Conservation (phyloP, 2,888 invertebrate species). For the Lathronympha strigana region DNA sequence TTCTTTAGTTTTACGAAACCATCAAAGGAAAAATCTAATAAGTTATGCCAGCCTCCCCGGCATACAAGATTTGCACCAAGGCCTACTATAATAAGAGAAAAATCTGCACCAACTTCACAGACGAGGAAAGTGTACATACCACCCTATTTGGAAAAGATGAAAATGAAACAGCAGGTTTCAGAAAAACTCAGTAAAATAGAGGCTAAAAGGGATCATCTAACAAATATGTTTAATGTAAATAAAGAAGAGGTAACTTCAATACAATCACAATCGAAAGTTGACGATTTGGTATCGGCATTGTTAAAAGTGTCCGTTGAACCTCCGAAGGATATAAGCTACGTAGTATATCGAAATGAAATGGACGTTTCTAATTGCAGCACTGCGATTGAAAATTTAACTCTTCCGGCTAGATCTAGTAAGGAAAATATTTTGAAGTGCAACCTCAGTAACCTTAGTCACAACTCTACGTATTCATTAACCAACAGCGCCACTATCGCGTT, state of each 20-base stretch:
- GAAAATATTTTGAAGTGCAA: slow-evolving; percentile 47
- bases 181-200: slow-evolving; percentile 47
- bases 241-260: slow-evolving; percentile 43
- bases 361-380: slow-evolving; percentile 52
- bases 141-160: slow-evolving; percentile 22
- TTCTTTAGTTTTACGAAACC: slow-evolving; percentile 51
- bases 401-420: slow-evolving; percentile 26
- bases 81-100: slow-evolving; percentile 17
- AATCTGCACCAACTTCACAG: not conserved
- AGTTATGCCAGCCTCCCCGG: not conserved
- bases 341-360: slow-evolving; percentile 61
- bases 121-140: slow-evolving; percentile 22
- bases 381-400: slow-evolving; percentile 45
- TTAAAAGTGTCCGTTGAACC: slow-evolving; percentile 55
- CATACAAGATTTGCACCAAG: slow-evolving; percentile 14
- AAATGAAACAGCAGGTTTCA: slow-evolving; percentile 9
- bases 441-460: slow-evolving; percentile 55
- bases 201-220: slow-evolving; percentile 48
- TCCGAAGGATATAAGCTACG: slow-evolving; percentile 53
- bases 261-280: slow-evolving; percentile 47
- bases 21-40: slow-evolving; percentile 42
- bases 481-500: slow-evolving; percentile 69
- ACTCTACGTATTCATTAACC: slow-evolving; percentile 69
- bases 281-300: slow-evolving; percentile 57
- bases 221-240: slow-evolving; percentile 43